phyloP scores from a whole-genome alignment of 2,888 invertebrate species.

The Aporophyla nigra region DNA sequence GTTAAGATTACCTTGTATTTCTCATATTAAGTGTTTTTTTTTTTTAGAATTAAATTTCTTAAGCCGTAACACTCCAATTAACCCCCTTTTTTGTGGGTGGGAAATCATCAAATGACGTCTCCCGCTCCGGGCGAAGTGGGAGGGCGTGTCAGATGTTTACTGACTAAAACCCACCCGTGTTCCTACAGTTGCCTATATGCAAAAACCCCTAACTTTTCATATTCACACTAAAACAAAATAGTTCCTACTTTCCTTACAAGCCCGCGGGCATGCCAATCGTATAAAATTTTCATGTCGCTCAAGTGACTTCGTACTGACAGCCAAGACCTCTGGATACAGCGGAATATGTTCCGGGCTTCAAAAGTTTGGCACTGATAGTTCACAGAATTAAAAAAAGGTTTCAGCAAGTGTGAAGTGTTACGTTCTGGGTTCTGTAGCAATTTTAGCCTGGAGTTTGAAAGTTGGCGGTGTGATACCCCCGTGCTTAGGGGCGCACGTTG shows the following conservation, averaged over 20 bases:
- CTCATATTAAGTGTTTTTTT: too few species aligned
- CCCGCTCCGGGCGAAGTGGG: too few species aligned
- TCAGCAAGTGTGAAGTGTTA: neutral
- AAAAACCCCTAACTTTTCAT: neutral
- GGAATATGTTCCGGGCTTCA: conserved; percentile 29
- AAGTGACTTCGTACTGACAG: conserved; percentile 7
- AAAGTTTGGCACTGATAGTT: conserved; percentile 54
- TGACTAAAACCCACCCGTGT: too few species aligned
- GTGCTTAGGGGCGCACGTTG: too few species aligned
- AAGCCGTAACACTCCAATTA: too few species aligned
- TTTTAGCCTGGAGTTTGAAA: neutral
- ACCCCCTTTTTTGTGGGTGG: too few species aligned
- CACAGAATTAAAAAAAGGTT: conserved; percentile 37
- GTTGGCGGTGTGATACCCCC: too few species aligned
- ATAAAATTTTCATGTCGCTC: conserved; percentile 28
- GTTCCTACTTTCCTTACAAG: neutral
- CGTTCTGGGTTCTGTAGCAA: conserved; percentile 31
- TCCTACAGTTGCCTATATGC: too few species aligned
- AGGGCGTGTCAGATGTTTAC: too few species aligned
- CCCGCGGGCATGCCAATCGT: conserved; percentile 23
- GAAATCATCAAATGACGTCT: too few species aligned
- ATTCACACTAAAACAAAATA: conserved; percentile 1
- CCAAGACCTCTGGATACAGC: conserved; percentile 25
- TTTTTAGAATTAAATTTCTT: too few species aligned
- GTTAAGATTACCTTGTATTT: too few species aligned